A percentile compares a stretch with the other conserved stretches of the same genome.
Conservation (phyloP, 2,113 vertebrate species). For the Chauna torquata region DNA sequence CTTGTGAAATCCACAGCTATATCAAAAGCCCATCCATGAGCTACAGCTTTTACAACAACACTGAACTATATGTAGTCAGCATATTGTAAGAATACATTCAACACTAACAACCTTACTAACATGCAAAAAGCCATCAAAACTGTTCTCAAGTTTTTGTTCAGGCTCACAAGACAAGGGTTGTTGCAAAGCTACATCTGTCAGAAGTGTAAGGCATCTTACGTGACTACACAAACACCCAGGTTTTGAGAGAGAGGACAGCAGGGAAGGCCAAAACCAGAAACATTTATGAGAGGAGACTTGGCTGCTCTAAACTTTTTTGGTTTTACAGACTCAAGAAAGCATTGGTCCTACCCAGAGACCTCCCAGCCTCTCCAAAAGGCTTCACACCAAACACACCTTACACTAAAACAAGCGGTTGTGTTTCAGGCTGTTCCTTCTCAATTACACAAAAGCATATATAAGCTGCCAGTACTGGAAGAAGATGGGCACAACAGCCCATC, state of each 20-base stretch:
- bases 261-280: not conserved
- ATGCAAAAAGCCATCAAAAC: not conserved
- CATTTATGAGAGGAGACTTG: not conserved
- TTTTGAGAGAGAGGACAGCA: not conserved
- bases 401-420: not conserved
- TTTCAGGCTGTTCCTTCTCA: not conserved
- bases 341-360: not conserved
- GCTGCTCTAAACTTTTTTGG: not conserved
- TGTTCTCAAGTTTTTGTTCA: not conserved
- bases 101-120: too few relatives aligned
- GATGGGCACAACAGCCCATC: not conserved
- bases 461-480: not conserved
- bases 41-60: not conserved
- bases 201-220: fast-evolving
- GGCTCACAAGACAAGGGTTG: fast-evolving
- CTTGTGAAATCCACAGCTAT: not conserved
- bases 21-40: not conserved
- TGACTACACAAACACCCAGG: not conserved
- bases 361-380: not conserved
- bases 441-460: not conserved
- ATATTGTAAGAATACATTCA: not conserved
- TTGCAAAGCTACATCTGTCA: not conserved
- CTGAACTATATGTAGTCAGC: not conserved
- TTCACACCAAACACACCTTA: not conserved
- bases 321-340: not conserved